Percentiles rank a stretch among this genome's conserved stretches.
Evolutionary conservation across 2,797 vertebrate species (phyloP).

Genomic region (Semotilus atromaculatus): DNA sequence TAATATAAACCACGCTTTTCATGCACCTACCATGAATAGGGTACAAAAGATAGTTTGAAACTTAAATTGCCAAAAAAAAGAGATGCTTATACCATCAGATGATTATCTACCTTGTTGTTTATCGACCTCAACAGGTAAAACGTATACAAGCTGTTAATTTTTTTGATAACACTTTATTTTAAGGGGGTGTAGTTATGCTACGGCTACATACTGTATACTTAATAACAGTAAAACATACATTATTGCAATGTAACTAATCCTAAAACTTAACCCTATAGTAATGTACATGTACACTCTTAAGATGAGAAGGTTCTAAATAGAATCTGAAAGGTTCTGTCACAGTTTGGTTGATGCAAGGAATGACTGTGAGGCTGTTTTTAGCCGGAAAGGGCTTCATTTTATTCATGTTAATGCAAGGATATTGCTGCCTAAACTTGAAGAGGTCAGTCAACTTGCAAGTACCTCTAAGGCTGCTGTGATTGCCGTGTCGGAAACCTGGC

Average conservation of each 20-base stretch:
- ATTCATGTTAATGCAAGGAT: too few species aligned
- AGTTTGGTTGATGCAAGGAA: too few species aligned
- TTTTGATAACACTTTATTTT: background rate
- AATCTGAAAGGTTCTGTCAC: too few species aligned
- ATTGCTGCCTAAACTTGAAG: too few species aligned
- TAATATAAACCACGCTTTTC: background rate
- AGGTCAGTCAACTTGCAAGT: too few species aligned
- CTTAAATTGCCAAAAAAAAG: background rate
- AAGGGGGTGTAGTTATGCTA: background rate
- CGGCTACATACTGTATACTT: too few species aligned
- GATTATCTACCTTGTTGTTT: background rate
- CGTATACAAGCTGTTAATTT: background rate
- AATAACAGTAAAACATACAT: background rate
- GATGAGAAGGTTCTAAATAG: background rate
- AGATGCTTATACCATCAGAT: background rate
- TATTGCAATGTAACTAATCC: background rate
- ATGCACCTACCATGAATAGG: background rate
- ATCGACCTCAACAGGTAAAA: background rate
- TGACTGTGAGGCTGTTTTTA: too few species aligned
- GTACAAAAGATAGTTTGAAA: background rate
- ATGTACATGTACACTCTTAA: background rate
- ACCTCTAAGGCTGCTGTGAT: too few species aligned
- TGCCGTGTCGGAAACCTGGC: too few species aligned
- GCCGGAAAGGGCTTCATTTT: too few species aligned
- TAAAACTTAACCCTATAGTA: background rate